Evolutionary conservation across 2,113 vertebrate species (phyloP), one percentile per base, ranked within the genome.

Genomic region (Psittacara wagleri): DNA sequence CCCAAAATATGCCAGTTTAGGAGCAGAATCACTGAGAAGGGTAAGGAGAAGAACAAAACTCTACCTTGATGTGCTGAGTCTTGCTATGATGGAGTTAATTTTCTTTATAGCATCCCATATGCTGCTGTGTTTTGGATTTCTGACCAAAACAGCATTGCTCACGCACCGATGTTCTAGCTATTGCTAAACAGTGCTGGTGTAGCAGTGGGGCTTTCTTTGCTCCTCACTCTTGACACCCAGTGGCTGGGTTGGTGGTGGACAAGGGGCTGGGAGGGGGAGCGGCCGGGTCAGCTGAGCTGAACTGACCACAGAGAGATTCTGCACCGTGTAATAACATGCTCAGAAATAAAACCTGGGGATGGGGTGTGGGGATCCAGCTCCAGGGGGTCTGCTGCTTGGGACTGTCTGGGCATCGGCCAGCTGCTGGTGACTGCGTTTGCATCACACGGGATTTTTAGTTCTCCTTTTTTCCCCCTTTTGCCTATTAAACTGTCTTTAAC

Each of bases 131-230:
- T 57, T 63, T 28, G 75, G 70, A 29, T 76, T 22, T 68, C 67
- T 79, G 33, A 33, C 48, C 48, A 5, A 31, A 72, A 5, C 51
- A 49, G 69, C 0, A 0, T 33, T 35, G 37, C 52, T 67, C 27
- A 70, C 8, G 2, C 1, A 0, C 54, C 0, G 1, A 3, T 51
- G 64, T 20, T 72, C 49, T 15, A 31, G 44, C 51, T 66, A 1
- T 46, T 41, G 46, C 61, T 72, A 52, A n/a, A 4, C 43, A 25
- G 55, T 10, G 27, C 10, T 51, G 35, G 28, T 41, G 3, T 1
- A 1, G 43, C 17, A 4, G 52, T 48, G 27, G 11, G 59, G 72
- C 39, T 69, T 69, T 44, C 72, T 73, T 35, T 77, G 48, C 62
- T 55, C 13, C 83, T 79, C 25, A 0, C 43, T 27, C 44, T 5